These are phyloP conservation scores for Gymnocheta viridis DNA, from an alignment of 2,888 invertebrate genomes.

Conservation along the genomic window DNA sequence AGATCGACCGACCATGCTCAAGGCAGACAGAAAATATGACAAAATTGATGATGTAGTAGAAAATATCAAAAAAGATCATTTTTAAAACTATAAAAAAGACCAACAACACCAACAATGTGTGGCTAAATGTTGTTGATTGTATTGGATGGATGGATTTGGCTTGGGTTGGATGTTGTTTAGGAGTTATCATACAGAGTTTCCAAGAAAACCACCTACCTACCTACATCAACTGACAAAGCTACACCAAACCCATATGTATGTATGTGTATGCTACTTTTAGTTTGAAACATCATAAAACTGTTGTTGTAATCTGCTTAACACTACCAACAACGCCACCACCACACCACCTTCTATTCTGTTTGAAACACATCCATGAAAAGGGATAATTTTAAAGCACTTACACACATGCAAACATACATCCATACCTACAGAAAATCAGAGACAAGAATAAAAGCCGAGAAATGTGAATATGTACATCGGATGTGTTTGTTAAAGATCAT, in stretches of 20 bases:
- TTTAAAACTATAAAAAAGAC: conserved; percentile 24
- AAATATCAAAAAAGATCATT: conserved; percentile 43
- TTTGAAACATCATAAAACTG: conserved; percentile 34
- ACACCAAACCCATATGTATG: neutral
- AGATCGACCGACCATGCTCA: too few relatives aligned
- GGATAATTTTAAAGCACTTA: conserved; percentile 49
- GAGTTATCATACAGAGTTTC: conserved; percentile 60
- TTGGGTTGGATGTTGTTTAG: conserved; percentile 41
- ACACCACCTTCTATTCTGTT: conserved; percentile 54
- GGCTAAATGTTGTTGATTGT: conserved; percentile 18
- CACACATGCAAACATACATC: neutral
- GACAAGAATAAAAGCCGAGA: neutral
- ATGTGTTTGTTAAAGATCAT: conserved; percentile 19
- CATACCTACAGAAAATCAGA: neutral
- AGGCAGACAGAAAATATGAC: conserved; percentile 54
- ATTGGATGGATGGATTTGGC: conserved; percentile 18
- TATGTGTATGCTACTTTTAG: conserved; percentile 25
- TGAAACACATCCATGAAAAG: conserved; percentile 55
- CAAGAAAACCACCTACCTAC: conserved; percentile 68
- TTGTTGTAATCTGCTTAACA: conserved; percentile 34
- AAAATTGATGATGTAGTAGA: conserved; percentile 61
- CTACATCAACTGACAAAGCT: conserved; percentile 23
- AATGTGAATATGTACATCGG: neutral
- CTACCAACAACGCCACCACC: conserved; percentile 43
- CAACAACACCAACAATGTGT: conserved; percentile 17